Percentiles rank a stretch among this genome's conserved stretches.
Conservation (phyloP, 2,888 invertebrate species). For the Xestia c-nigrum region DNA sequence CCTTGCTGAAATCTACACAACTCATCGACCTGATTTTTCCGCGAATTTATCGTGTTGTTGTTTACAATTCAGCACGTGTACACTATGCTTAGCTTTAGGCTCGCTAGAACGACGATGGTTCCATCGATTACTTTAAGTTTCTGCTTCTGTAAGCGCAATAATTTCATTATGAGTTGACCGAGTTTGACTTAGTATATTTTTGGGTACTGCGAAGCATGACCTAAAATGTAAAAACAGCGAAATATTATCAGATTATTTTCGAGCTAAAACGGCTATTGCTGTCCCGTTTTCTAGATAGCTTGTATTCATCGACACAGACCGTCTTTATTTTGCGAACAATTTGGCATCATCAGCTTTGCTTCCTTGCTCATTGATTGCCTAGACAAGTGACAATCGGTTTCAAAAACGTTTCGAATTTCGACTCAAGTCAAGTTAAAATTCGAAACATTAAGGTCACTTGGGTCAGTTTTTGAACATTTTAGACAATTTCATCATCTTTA, state of each 20-base stretch:
- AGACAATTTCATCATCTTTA: neutral
- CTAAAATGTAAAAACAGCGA: neutral
- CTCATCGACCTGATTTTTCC: neutral
- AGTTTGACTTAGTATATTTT: conserved; percentile 44
- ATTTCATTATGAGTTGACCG: conserved; percentile 51
- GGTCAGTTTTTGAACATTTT: neutral
- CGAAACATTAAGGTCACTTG: no score
- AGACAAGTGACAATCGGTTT: neutral
- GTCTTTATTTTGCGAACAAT: neutral
- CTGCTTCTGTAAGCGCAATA: conserved; percentile 50
- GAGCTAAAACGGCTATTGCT: neutral
- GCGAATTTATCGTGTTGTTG: conserved; percentile 3
- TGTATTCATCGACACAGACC: neutral
- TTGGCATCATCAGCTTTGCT: neutral
- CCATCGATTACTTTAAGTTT: conserved; percentile 43
- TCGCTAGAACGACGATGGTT: conserved; percentile 30
- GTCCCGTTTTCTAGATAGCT: neutral
- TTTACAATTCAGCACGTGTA: conserved; percentile 1
- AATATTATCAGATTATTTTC: conserved; percentile 6
- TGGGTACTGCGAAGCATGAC: conserved; percentile 1
- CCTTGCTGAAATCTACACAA: neutral
- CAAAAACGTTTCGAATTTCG: neutral
- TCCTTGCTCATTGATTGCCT: neutral
- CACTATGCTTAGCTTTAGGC: conserved; percentile 14
- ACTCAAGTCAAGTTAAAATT: no score